A percentile compares a stretch with the other conserved stretches of the same genome.
Evolutionary conservation across 2,797 vertebrate species (phyloP).

Genomic region (Premnoplex brunnescens): DNA sequence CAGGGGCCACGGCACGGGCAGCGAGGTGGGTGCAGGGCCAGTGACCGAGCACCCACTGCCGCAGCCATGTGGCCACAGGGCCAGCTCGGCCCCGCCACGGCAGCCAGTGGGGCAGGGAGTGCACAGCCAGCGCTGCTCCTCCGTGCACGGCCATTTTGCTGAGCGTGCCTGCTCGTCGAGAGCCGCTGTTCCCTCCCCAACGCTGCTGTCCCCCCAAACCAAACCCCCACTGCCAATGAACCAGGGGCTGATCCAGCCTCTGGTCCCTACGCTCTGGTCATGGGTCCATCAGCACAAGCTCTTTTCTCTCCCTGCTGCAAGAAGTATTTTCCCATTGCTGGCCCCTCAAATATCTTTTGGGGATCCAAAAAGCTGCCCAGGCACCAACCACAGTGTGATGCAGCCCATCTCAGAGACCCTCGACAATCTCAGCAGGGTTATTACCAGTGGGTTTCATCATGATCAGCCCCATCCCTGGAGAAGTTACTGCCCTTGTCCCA

Average conservation of each 20-base stretch:
- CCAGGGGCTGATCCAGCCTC: neutral
- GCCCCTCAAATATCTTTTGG: neutral
- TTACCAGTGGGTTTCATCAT: neutral
- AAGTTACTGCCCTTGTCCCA: rapidly evolving
- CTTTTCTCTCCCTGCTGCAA: neutral
- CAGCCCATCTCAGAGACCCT: neutral
- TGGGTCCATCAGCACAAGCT: rapidly evolving
- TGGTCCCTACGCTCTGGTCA: rapidly evolving
- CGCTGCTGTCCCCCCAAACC: rapidly evolving
- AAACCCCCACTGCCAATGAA: too few species aligned
- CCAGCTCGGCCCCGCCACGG: rapidly evolving
- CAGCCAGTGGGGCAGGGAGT: rapidly evolving
- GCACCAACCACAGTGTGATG: neutral
- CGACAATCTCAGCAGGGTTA: neutral
- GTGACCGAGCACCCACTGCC: neutral
- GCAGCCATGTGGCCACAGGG: rapidly evolving
- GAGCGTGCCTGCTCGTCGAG: neutral
- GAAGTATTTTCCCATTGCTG: neutral
- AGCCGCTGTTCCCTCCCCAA: neutral
- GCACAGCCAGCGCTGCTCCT: neutral
- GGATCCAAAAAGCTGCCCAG: neutral
- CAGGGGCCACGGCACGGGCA: neutral
- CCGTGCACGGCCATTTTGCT: conserved; percentile 16
- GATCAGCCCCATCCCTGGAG: neutral
- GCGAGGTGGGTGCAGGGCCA: neutral